Conservation (phyloP, 1,140 invertebrate species). For the Bombus fervidus region DNA sequence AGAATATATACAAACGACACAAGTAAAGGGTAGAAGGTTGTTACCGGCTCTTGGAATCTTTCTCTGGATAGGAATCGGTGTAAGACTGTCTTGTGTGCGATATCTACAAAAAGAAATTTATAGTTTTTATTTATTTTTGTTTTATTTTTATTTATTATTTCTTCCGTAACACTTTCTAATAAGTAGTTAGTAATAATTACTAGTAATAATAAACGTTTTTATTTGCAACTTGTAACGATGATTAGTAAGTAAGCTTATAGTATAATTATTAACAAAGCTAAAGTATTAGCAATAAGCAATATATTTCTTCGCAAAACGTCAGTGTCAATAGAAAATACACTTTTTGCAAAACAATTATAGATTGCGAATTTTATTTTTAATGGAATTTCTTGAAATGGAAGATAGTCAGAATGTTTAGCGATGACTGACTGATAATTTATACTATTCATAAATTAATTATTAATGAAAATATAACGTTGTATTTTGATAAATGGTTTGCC, state of each 20-base stretch:
- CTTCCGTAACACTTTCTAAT: background rate
- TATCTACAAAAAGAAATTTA: background rate
- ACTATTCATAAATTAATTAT: background rate
- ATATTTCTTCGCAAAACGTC: background rate
- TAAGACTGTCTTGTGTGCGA: background rate
- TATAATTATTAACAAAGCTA: too few relatives aligned
- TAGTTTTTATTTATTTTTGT: background rate
- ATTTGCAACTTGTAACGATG: background rate
- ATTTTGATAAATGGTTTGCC: background rate
- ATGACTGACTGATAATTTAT: background rate
- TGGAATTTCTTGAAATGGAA: background rate
- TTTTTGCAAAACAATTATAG: background rate
- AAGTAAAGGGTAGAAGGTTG: background rate
- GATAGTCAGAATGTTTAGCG: background rate
- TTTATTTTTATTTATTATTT: background rate
- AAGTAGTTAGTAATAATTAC: too few relatives aligned
- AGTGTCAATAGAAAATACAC: background rate
- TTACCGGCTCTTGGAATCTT: conserved; percentile 1
- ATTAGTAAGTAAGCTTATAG: background rate
- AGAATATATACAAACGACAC: background rate
- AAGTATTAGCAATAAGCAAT: background rate
- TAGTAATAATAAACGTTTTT: background rate
- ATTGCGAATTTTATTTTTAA: background rate
- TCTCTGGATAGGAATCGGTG: background rate
- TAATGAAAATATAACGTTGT: background rate